A percentile compares a stretch with the other conserved stretches of the same genome.
Conservation (phyloP, 2,888 invertebrate species). For the Acrocyrtus sp. region DNA sequence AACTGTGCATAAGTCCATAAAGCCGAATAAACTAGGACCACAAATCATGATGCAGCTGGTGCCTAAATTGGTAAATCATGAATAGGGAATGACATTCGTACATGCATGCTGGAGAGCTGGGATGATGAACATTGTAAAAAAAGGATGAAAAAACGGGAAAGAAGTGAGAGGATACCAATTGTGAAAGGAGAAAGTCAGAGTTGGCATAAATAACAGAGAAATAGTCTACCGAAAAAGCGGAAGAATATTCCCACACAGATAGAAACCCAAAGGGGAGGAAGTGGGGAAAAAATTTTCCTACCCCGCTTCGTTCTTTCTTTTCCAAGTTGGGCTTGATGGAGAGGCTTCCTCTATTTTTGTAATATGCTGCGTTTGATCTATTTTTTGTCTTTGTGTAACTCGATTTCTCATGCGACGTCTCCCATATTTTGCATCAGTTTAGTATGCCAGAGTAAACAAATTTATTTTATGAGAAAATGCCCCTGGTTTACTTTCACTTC, state of each 20-base stretch:
- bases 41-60: conserved; percentile 60
- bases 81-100: conserved; percentile 58
- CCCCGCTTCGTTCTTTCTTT: conserved; percentile 19
- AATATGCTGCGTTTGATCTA: no score
- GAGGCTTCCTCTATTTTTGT: no score
- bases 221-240: conserved; percentile 18
- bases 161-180: no score
- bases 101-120: conserved; percentile 5
- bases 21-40: conserved; percentile 48
- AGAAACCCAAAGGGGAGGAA: conserved; percentile 7
- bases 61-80: conserved; percentile 60
- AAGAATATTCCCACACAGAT: not conserved
- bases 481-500: no score
- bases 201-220: conserved; percentile 21
- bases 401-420: no score
- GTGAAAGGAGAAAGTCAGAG: conserved; percentile 32
- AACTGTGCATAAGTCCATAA: conserved; percentile 39
- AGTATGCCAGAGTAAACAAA: no score
- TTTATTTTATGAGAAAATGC: no score
- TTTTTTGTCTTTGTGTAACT: no score
- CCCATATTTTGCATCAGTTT: no score
- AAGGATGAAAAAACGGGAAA: conserved; percentile 25
- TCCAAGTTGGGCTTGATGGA: no score
- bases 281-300: conserved; percentile 27
- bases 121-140: not conserved